A percentile compares a stretch with the other conserved stretches of the same genome.
phyloP scores from a whole-genome alignment of 2,888 invertebrate genomes.

The Dolomedes plantarius region DNA sequence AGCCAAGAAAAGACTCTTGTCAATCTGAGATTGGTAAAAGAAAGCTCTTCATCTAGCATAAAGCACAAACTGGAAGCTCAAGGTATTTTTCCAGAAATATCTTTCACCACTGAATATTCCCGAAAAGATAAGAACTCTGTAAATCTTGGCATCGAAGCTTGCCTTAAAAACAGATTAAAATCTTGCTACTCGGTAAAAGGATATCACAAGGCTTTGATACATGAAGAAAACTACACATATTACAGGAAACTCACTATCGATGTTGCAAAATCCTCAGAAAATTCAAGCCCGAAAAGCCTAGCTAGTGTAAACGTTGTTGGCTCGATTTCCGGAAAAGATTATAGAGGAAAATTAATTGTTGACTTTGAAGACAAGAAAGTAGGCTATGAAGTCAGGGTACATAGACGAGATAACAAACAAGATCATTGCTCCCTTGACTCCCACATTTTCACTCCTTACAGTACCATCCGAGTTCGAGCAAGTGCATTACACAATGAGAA shows the following conservation, averaged over 20 bases:
- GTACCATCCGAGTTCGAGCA: slow-evolving; percentile 21
- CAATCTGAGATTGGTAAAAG: slow-evolving; percentile 24
- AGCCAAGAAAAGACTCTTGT: slow-evolving; percentile 39
- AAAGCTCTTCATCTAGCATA: slow-evolving; percentile 5
- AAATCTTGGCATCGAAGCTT: slow-evolving; percentile 12
- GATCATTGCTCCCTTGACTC: slow-evolving; percentile 36
- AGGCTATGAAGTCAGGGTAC: slow-evolving; percentile 45
- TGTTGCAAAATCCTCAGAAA: slow-evolving; percentile 26
- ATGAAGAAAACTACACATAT: slow-evolving; percentile 8
- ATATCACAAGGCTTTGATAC: slow-evolving; percentile 13
- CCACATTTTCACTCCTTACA: slow-evolving; percentile 8
- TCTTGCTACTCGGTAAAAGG: slow-evolving; percentile 41
- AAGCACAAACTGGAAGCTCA: slow-evolving; percentile 20
- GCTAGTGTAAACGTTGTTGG: background rate
- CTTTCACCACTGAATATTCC: background rate
- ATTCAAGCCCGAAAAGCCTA: background rate
- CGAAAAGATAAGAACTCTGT: slow-evolving; percentile 14
- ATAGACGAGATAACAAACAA: slow-evolving; percentile 27
- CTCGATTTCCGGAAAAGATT: slow-evolving; percentile 16
- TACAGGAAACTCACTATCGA: slow-evolving; percentile 36
- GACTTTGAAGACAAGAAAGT: slow-evolving; percentile 18
- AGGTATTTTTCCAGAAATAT: slow-evolving; percentile 29
- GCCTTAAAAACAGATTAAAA: slow-evolving; percentile 7
- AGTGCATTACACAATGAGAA: slow-evolving; percentile 20
- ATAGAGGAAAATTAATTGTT: slow-evolving; percentile 37